Percentiles rank a stretch among this genome's conserved stretches.
These are phyloP conservation scores for Tanytarsus gracilentus DNA, from an alignment of 2,888 invertebrate genomes.

Conservation along the genomic window DNA sequence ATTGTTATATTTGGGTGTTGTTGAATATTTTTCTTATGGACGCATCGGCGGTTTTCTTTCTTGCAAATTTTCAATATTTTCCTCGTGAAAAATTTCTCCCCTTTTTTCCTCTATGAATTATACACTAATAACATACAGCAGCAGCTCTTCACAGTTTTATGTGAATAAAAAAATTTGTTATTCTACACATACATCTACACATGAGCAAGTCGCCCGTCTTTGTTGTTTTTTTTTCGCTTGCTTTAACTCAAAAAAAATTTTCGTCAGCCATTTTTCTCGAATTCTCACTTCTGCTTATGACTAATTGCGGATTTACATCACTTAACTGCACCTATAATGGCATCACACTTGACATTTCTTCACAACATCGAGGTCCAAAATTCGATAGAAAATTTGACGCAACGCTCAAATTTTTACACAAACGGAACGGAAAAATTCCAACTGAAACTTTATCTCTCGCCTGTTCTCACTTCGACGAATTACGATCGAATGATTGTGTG, in stretches of 20 bases:
- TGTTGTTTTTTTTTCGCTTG: slow-evolving; percentile 26
- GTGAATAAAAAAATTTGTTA: no score
- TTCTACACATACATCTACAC: no score
- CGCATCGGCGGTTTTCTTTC: no score
- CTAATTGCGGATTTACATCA: not conserved
- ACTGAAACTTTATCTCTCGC: slow-evolving; percentile 2
- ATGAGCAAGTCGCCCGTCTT: slow-evolving; percentile 4
- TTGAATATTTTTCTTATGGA: no score
- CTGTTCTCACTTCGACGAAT: slow-evolving; percentile 6
- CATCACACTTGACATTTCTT: not conserved
- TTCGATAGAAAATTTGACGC: slow-evolving; percentile 11
- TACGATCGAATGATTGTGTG: no score
- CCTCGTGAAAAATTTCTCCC: not conserved
- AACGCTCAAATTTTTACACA: slow-evolving; percentile 20
- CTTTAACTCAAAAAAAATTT: slow-evolving; percentile 12
- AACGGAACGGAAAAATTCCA: slow-evolving; percentile 17
- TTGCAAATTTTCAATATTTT: slow-evolving; percentile 8
- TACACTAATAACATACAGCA: no score
- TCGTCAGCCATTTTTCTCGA: slow-evolving; percentile 23
- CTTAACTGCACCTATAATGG: not conserved
- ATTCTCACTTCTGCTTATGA: not conserved
- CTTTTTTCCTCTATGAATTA: no score
- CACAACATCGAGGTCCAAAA: not conserved
- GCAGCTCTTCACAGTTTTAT: no score
- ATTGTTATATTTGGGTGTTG: no score